Evolutionary conservation across 2,888 invertebrate genomes (phyloP).

Genomic region (Lymantria monacha): DNA sequence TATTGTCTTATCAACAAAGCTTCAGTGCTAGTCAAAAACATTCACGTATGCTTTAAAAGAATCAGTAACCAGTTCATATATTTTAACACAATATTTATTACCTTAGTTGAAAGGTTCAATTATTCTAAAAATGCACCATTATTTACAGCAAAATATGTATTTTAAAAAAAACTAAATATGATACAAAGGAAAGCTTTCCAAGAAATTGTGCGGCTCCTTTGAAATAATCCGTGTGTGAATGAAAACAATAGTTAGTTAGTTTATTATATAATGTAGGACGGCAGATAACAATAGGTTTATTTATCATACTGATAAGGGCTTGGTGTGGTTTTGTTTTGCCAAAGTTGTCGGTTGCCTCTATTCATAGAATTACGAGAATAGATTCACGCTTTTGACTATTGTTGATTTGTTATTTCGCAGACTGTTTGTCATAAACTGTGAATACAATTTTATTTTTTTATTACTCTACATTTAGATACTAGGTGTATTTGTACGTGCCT

Average conservation of each 20-base stretch:
- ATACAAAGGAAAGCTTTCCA: constrained; percentile 9
- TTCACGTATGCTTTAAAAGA: too few species aligned
- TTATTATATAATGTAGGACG: constrained; percentile 26
- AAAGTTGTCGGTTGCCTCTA: constrained; percentile 2
- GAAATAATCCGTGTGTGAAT: constrained; percentile 55
- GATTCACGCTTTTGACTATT: neutral
- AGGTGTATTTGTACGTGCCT: too few species aligned
- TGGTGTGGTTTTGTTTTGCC: constrained; percentile 20
- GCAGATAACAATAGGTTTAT: constrained; percentile 41
- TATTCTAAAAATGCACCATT: too few species aligned
- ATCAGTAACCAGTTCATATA: too few species aligned
- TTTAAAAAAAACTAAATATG: constrained; percentile 13
- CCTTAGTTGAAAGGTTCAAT: too few species aligned
- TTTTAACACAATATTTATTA: too few species aligned
- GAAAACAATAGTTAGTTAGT: constrained; percentile 43
- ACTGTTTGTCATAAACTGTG: neutral
- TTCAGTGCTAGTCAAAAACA: too few species aligned
- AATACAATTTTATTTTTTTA: too few species aligned
- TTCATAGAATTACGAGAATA: constrained; percentile 19
- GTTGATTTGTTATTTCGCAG: neutral
- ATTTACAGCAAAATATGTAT: constrained; percentile 5
- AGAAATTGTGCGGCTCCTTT: constrained; percentile 41
- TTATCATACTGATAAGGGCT: constrained; percentile 52
- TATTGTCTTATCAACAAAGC: too few species aligned
- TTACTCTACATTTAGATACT: too few species aligned